Base-by-base conservation (phyloP, 2,113 vertebrate genomes). In the Columba livia region DNA sequence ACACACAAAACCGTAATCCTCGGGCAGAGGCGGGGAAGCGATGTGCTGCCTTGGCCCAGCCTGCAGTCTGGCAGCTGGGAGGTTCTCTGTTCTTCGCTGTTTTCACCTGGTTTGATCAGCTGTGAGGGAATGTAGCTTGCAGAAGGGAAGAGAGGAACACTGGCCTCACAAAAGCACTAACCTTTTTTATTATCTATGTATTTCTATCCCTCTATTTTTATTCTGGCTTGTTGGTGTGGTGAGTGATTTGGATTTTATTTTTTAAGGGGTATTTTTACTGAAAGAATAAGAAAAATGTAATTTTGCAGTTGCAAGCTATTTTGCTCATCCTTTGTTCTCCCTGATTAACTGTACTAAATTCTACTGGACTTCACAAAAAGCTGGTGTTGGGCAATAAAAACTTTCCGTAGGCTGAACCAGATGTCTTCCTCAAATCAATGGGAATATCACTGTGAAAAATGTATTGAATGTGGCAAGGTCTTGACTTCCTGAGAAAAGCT, bases 401-500 rank as follows among this genome's bases (percentile, higher is more conserved):
- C 12, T 28, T 89, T 36, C 78, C 4, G 3, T n/a, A 62, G 90
- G 64, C 79, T 85, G 92, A 93, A 84, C 8, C 36, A 84, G 69
- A 57, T 25, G 36, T 69, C 36, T 94, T 48, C n/a, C 40, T 82
- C n/a, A 80, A 70, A 81, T 88, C 82, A 75, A 18, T n/a, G 34
- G 40, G 53, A 92, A 47, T 60, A 71, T 66, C 60, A 48, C 34
- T 88, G 50, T 82, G 53, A 88, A 69, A 95, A 90, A 56, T 21
- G 6, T 64, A 84, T 50, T 84, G 72, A 78, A 79, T 72, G 48
- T 57, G 67, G 36, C 85, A 94, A 75, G 42, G 58, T 82, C 75
- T 83, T 91, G 61, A 64, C 70, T 65, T 90, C 71, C 77, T 87
- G 90, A 51, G 62, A 81, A 93, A 21, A 77, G 38, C 31, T 26